Evolutionary conservation across 1,140 invertebrate species (phyloP), one percentile per base, ranked within the genome.

Genomic region (Neodiprion fabricii): DNA sequence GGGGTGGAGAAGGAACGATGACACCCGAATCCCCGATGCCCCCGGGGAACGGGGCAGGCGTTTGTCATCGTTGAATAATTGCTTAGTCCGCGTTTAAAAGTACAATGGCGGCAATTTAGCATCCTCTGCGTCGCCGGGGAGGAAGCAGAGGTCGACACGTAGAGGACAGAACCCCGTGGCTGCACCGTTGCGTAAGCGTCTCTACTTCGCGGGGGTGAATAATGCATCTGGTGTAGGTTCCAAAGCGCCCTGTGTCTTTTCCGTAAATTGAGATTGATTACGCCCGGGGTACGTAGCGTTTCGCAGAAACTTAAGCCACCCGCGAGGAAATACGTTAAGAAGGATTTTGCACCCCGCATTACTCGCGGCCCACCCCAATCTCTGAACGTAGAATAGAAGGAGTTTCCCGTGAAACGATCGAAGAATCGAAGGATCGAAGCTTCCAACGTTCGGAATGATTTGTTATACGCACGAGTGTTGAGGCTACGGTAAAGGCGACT

Each of bases 61-160:
- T 85, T 84, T 85, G 82, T 85, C 83, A 85, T 84, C 81, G 81
- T 74, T 83, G 82, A 85, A 84, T 85, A 85, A 85, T 85, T 81
- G 80, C 75, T 74, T 71, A 79, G 79, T 77, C 79, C 79, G 61
- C 77, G 82, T 83, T 85, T 84, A 84, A 85, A 84, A 85, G 82
- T 84, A 86, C 83, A 86, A 85, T 86, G 77, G 81, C 82, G 83
- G 83, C 83, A 80, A 85, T 83, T 85, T 84, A 84, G 79, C 77
- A 61, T 61, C n/a, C 53, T 61, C n/a, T 17, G n/a, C 53, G 28
- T 40, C 28, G 28, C 53, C 53, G 53, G n/a, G n/a, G n/a, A 12
- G 53, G 53, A 61, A 61, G 53, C 53, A 61, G 53, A 61, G 53
- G 53, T 61, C n/a, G 53, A 61, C 53, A 61, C 53, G 53, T 61